Conservation (phyloP, 1,140 invertebrate genomes). For the Panagrolaimus sp. region DNA sequence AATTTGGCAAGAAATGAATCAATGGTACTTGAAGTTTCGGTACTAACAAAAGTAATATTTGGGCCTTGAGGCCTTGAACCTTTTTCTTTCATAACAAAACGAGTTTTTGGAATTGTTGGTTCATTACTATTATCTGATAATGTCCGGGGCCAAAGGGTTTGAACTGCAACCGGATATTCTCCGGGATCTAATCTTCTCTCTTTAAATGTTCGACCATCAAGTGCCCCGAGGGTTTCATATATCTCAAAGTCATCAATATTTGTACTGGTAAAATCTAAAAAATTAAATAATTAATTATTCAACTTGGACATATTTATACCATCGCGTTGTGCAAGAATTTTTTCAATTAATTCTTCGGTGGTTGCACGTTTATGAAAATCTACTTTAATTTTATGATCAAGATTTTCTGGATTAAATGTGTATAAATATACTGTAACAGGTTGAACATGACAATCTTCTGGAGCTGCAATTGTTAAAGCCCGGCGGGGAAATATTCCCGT, state of each 20-base stretch:
- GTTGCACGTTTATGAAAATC: constrained; percentile 54
- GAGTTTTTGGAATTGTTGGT: constrained; percentile 47
- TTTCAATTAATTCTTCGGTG: constrained; percentile 57
- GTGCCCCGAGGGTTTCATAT: constrained; percentile 71
- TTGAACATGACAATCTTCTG: constrained; percentile 50
- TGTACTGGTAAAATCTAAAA: constrained; percentile 37
- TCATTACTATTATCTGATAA: constrained; percentile 34
- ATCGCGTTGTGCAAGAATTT: constrained; percentile 47
- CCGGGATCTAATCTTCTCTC: constrained; percentile 77
- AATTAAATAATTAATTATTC: neutral
- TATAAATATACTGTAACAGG: constrained; percentile 48
- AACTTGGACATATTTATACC: constrained; percentile 20
- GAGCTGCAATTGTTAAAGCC: constrained; percentile 44
- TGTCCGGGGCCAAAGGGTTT: constrained; percentile 81
- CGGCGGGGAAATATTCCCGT: constrained; percentile 25
- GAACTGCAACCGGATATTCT: constrained; percentile 83
- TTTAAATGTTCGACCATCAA: constrained; percentile 72
- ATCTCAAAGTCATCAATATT: constrained; percentile 51
- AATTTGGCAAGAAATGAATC: constrained; percentile 58
- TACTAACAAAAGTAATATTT: constrained; percentile 40
- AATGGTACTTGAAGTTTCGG: constrained; percentile 43
- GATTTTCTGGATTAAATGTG: constrained; percentile 52
- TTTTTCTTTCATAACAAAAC: constrained; percentile 65
- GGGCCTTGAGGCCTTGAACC: constrained; percentile 45
- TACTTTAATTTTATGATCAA: constrained; percentile 34